Evolutionary conservation across 2,797 vertebrate species (phyloP).

Genomic region (Clamator glandarius): DNA sequence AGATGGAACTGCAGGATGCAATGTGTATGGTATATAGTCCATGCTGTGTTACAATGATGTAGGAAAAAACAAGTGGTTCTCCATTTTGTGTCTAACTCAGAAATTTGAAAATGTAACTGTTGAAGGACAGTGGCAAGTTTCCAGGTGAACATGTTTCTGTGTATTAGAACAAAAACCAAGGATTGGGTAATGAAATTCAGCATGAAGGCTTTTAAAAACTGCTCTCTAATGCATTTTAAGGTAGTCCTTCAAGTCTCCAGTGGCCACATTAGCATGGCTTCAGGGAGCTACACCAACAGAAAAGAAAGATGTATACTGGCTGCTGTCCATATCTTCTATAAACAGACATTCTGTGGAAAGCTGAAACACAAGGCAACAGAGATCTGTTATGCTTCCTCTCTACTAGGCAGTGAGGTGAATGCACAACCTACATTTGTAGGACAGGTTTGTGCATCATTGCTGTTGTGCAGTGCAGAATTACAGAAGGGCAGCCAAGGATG

Average conservation of each 20-base stretch:
- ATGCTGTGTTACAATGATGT: not conserved
- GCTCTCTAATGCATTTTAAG: not conserved
- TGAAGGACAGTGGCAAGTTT: rapidly evolving
- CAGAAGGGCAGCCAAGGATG: not conserved
- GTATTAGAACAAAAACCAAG: not conserved
- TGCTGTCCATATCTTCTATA: rapidly evolving
- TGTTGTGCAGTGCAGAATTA: not conserved
- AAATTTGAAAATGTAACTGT: not conserved
- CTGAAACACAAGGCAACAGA: not conserved
- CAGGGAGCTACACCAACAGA: rapidly evolving
- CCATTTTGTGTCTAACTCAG: not conserved
- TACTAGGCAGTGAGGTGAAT: not conserved
- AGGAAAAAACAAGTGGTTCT: not conserved
- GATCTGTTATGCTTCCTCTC: not conserved
- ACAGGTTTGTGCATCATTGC: not conserved
- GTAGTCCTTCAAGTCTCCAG: not conserved
- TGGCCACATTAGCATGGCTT: not conserved
- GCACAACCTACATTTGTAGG: not conserved
- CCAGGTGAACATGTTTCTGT: not conserved
- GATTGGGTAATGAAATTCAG: not conserved
- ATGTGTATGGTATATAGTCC: not conserved
- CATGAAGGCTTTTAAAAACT: not conserved
- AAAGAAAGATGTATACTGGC: not conserved
- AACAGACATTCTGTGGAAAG: not conserved
- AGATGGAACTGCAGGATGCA: not conserved